Conservation (phyloP, 2,113 vertebrate species). For the Syrrhaptes paradoxus region DNA sequence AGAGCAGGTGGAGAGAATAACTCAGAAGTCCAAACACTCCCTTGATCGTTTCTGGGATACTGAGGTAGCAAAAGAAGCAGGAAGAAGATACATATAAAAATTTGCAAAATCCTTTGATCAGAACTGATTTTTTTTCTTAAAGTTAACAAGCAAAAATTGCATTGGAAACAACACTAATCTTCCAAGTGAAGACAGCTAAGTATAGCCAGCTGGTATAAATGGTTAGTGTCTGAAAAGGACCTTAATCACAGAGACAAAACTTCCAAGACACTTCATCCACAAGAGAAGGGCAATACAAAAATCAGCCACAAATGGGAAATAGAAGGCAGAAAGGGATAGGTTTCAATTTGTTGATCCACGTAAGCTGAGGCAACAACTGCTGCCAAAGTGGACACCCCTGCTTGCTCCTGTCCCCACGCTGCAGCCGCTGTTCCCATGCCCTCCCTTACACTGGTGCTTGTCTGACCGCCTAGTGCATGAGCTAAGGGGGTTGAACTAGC, state of each 20-base stretch:
- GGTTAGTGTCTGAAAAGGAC: background rate
- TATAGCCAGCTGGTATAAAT: background rate
- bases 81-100: background rate
- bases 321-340: background rate
- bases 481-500: background rate
- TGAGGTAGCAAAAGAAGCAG: background rate
- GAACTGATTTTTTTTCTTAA: background rate
- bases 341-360: fast-evolving
- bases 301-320: background rate
- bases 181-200: background rate
- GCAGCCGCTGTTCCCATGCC: background rate
- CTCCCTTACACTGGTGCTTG: background rate
- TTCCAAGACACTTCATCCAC: background rate
- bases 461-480: background rate
- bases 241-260: background rate
- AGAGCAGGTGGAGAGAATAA: background rate
- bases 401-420: background rate
- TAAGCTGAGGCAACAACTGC: background rate
- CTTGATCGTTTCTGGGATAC: background rate
- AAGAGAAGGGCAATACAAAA: background rate
- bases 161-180: background rate
- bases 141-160: background rate
- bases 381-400: background rate
- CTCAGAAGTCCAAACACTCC: background rate
- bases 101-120: background rate